phyloP scores from a whole-genome alignment of 2,113 vertebrate species.

The Callipepla squamata region DNA sequence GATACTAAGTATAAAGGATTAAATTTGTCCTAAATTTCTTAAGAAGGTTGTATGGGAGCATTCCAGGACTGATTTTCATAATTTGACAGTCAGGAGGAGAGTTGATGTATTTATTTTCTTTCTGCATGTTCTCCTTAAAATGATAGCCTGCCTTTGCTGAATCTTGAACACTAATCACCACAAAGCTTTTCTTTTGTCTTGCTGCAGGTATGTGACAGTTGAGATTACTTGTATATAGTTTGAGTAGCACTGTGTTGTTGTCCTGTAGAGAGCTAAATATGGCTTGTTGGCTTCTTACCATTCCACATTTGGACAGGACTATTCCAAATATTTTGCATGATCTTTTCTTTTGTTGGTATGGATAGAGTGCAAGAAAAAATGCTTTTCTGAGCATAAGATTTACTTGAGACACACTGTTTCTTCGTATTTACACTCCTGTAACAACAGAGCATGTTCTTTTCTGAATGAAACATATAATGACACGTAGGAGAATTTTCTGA shows the following conservation, averaged over 20 bases:
- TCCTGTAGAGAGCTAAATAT: neutral
- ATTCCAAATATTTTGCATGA: neutral
- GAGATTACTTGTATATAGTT: neutral
- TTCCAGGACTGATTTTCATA: conserved; percentile 69
- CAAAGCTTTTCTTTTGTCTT: conserved; percentile 17
- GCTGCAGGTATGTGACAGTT: conserved; percentile 25
- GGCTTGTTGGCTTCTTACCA: neutral
- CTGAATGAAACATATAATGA: neutral
- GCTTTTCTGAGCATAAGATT: neutral
- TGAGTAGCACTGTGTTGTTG: neutral
- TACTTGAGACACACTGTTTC: neutral
- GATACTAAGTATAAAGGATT: conserved; percentile 54
- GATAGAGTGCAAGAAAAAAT: neutral
- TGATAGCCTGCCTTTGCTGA: conserved; percentile 27
- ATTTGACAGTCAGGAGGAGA: conserved; percentile 57
- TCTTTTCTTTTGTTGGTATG: neutral
- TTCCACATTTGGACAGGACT: neutral
- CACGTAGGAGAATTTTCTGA: neutral
- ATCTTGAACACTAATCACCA: conserved; percentile 2
- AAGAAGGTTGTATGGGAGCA: conserved; percentile 50
- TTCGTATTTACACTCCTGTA: neutral
- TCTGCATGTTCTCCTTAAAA: conserved; percentile 13
- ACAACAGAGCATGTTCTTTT: neutral
- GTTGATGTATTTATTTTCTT: conserved; percentile 64
- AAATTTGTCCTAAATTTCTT: conserved; percentile 61